Conservation (phyloP, 2,113 vertebrate species). For the Paradoxurus hermaphroditus region DNA sequence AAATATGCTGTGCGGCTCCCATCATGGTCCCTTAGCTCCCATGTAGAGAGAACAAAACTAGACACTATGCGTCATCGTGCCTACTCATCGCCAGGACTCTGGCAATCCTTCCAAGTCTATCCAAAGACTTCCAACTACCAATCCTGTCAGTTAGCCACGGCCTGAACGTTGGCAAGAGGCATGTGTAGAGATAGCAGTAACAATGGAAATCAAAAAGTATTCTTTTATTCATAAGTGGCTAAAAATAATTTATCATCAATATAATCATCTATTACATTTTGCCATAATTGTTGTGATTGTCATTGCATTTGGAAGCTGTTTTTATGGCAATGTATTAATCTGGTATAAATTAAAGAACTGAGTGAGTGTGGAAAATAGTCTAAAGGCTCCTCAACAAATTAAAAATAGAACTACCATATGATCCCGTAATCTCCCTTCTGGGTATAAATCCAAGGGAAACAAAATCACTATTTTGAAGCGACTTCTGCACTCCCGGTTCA, state of each 20-base stretch:
- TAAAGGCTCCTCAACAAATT: not conserved
- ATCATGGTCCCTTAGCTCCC: not conserved
- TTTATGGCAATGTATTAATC: not conserved
- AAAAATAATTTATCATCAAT: conserved; percentile 6
- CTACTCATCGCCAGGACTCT: not conserved
- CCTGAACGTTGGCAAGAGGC: not conserved
- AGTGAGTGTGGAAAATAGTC: not conserved
- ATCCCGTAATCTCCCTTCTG: not conserved
- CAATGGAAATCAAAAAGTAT: not conserved
- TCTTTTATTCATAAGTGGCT: not conserved
- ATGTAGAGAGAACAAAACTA: not conserved
- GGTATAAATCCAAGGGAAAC: not conserved
- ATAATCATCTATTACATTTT: not conserved
- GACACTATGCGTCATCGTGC: not conserved
- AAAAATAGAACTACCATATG: not conserved
- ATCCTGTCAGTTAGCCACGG: not conserved
- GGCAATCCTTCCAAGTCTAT: not conserved
- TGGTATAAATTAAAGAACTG: conserved; percentile 23
- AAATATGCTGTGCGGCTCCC: not conserved
- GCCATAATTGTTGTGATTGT: not conserved
- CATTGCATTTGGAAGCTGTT: not conserved
- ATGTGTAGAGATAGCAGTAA: not conserved
- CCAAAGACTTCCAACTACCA: not conserved
- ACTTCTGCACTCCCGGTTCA: not conserved
- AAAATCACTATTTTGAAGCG: not conserved